These are phyloP conservation scores for Nomada flava DNA, from an alignment of 2,888 invertebrate species.

Conservation along the genomic window DNA sequence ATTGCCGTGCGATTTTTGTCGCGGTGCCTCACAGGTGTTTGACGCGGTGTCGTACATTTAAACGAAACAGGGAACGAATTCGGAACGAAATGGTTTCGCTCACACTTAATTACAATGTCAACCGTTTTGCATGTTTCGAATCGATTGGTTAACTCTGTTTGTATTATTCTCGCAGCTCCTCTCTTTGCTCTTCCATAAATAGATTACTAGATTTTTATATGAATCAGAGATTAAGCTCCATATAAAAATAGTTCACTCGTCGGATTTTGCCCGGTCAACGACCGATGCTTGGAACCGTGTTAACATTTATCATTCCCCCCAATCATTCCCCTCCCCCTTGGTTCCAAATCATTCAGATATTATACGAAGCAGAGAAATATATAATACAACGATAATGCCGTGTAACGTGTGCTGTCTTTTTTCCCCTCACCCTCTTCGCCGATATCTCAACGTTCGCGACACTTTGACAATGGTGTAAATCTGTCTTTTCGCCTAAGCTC, in stretches of 20 bases:
- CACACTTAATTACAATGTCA: not conserved
- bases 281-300: conserved; percentile 54
- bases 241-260: not conserved
- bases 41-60: not conserved
- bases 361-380: not conserved
- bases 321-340: not conserved
- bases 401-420: not conserved
- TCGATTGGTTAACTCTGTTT: not conserved
- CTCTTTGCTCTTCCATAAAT: not conserved
- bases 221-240: not conserved
- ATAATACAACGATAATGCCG: conserved; percentile 3
- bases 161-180: conserved; percentile 26
- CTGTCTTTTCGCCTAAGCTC: conserved; percentile 7
- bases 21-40: not conserved
- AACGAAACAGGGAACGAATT: not conserved
- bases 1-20: conserved; percentile 23
- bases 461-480: conserved; percentile 33
- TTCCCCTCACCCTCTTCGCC: not conserved
- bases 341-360: conserved; percentile 31
- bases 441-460: conserved; percentile 40
- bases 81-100: not conserved
- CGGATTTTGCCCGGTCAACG: conserved; percentile 23
- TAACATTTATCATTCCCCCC: not conserved
- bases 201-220: not conserved
- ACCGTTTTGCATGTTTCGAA: not conserved